Conservation (phyloP, 2,113 vertebrate species). For the Tilapia sparmanii region DNA sequence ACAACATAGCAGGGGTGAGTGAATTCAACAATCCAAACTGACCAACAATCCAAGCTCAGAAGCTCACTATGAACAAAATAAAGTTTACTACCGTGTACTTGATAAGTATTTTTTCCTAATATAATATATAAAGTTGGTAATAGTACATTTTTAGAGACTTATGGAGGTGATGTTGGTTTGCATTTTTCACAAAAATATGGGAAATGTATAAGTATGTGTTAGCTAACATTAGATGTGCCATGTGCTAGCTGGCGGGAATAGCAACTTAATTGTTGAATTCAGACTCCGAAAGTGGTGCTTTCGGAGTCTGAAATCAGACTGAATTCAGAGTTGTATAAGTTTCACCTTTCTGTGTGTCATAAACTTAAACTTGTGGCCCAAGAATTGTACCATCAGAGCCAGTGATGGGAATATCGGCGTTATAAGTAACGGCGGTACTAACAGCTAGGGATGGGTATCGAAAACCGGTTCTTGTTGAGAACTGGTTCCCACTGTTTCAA, state of each 20-base stretch:
- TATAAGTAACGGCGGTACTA: background rate
- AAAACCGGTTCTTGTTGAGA: no score
- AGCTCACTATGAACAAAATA: background rate
- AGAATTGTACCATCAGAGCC: no score
- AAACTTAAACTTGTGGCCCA: background rate
- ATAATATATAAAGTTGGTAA: background rate
- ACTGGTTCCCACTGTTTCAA: no score
- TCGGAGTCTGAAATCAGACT: no score
- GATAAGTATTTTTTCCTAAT: background rate
- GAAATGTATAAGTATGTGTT: background rate
- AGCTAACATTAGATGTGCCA: background rate
- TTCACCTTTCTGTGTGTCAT: background rate
- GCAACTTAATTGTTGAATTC: fast-evolving
- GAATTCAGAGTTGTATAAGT: background rate
- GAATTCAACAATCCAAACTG: background rate
- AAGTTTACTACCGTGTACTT: background rate
- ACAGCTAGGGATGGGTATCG: no score
- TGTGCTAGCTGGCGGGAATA: background rate
- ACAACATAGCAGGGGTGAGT: background rate
- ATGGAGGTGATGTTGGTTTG: background rate
- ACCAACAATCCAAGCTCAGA: background rate
- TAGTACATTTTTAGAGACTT: background rate
- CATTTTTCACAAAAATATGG: background rate
- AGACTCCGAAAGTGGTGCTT: background rate
- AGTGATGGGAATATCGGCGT: background rate